phyloP scores from a whole-genome alignment of 2,888 invertebrate genomes.

The Chloroclystis v-ata region DNA sequence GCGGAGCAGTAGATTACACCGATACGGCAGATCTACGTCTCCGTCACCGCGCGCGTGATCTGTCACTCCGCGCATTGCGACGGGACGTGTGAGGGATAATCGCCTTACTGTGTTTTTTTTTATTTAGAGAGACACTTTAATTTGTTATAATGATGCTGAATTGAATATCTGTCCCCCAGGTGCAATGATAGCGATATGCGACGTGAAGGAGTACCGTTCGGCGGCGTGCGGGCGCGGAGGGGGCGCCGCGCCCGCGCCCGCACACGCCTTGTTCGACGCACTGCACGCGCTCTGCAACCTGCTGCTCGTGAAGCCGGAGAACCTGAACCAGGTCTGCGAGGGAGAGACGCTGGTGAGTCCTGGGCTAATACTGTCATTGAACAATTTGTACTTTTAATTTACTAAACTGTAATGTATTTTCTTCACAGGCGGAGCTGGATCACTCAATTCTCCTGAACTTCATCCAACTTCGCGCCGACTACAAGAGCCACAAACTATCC shows the following conservation, averaged over 20 bases:
- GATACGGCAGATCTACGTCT: too few species aligned
- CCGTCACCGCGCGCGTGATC: too few species aligned
- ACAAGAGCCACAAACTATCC: conserved; percentile 90
- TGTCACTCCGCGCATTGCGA: too few species aligned
- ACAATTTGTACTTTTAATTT: too few species aligned
- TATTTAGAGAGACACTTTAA: too few species aligned
- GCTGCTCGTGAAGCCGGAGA: conserved; percentile 95
- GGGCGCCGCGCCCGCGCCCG: conserved; percentile 82
- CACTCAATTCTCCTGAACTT: conserved; percentile 93
- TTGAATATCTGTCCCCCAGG: too few species aligned
- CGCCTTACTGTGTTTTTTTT: too few species aligned
- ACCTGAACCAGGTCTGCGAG: conserved; percentile 95
- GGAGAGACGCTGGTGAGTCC: conserved; percentile 91
- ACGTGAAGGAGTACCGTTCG: conserved; percentile 97
- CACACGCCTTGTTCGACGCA: conserved; percentile 94
- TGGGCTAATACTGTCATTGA: too few species aligned
- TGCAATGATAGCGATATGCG: conserved; percentile 98
- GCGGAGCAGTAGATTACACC: too few species aligned
- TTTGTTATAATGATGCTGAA: too few species aligned
- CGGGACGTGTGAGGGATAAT: too few species aligned
- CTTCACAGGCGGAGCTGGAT: conserved; percentile 91
- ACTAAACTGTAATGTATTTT: conserved; percentile 32
- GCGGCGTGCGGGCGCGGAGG: conserved; percentile 82
- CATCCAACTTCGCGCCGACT: conserved; percentile 95
- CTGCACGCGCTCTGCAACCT: conserved; percentile 97